A percentile compares a stretch with the other conserved stretches of the same genome.
Conservation (phyloP, 2,797 vertebrate species). For the Alfaro cultratus region DNA sequence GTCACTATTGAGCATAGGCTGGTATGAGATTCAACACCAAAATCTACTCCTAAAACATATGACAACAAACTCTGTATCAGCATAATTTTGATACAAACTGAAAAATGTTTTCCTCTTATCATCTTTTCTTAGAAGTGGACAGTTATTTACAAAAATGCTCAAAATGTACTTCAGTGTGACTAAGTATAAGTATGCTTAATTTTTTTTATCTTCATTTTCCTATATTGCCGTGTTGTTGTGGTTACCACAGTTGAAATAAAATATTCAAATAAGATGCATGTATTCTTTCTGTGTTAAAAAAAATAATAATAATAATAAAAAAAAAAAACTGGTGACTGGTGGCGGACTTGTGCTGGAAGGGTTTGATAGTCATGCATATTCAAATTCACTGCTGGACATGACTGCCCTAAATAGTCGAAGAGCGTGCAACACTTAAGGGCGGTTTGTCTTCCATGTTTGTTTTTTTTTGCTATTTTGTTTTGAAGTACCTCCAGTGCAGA, state of each 20-base stretch:
- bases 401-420: constrained; percentile 82
- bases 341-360: constrained; percentile 75
- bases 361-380: constrained; percentile 84
- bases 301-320: constrained; percentile 55
- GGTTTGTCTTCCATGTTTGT: constrained; percentile 71
- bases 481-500: constrained; percentile 65
- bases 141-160: not conserved
- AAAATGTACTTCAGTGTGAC: not conserved
- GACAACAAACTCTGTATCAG: not conserved
- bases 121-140: not conserved
- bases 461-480: constrained; percentile 44
- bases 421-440: constrained; percentile 79
- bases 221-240: constrained; percentile 69
- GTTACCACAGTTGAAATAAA: constrained; percentile 75
- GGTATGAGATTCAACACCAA: not conserved
- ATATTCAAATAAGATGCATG: constrained; percentile 83
- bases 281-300: constrained; percentile 62
- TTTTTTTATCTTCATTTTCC: not conserved
- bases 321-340: constrained; percentile 62
- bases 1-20: not conserved
- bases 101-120: not conserved
- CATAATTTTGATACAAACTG: not conserved
- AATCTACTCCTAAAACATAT: not conserved
- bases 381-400: constrained; percentile 85
- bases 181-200: not conserved